Evolutionary conservation across 1,140 invertebrate genomes (phyloP), one percentile per base, ranked within the genome.

Genomic region (Rhizoglyphus robini): DNA sequence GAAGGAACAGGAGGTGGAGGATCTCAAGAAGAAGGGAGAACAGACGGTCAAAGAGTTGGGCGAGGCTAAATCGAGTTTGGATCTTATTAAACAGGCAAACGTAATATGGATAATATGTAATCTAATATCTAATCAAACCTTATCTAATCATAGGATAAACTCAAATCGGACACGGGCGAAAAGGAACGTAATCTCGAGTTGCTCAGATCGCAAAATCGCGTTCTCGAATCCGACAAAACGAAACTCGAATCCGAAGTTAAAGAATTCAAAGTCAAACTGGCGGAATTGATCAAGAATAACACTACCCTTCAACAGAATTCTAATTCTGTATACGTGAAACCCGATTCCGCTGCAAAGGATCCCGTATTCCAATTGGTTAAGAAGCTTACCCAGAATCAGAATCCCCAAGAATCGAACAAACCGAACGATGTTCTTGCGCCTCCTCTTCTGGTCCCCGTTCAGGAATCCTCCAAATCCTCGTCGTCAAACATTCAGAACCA

Each of bases 71-170:
- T 4, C 11, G 8, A 54, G 34, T 32, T 63, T 63, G 15, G 61
- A 63, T 25, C 34, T 13, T 5, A 54, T 63, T 29, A 63, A 63
- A 63, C 27, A 38, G n/a, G 8, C 46, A 5, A 46, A 63, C 47
- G 61, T 63, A 63, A 36, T 11, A 58, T 41, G 58, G 15, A n/a
- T 51, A n/a, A n/a, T n/a, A n/a, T n/a, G 11, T 13, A 57, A 11
- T 57, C 11, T 20, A 57, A 23, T 20, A 57, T 23, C 20, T n/a
- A 11, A 58, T 49, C 46, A 30, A 61, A 64, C 8, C 11, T 57
- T 51, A 38, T 4, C 30, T 29, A 27, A 60, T 23, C 18, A 11
- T 23, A 64, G 47, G 63, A 62, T 47, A 64, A 58, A 64, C 36
- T 18, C 20, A 58, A 64, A 62, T 20, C 20, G 27, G 63, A 64